A percentile compares a stretch with the other conserved stretches of the same genome.
Conservation (phyloP, 2,797 vertebrate species). For the Enteromius unitaeniatus region DNA sequence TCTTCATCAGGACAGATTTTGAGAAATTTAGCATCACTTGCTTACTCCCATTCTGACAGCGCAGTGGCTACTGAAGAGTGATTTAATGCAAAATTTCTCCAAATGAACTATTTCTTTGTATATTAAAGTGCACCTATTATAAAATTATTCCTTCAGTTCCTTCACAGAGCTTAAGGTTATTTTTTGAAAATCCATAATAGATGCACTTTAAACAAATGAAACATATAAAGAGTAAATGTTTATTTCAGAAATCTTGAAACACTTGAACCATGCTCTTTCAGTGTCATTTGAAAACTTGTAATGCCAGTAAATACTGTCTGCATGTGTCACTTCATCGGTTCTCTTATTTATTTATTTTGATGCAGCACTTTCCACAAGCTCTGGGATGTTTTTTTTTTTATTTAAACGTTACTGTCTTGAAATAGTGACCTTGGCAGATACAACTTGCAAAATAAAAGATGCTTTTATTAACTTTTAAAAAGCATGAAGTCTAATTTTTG, state of each 20-base stretch:
- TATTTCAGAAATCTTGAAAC: not conserved
- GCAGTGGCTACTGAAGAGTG: not conserved
- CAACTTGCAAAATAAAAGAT: slow-evolving; percentile 3
- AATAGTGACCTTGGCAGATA: slow-evolving; percentile 2
- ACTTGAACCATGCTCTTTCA: not conserved
- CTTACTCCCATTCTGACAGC: not conserved
- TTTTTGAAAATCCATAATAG: too few species aligned
- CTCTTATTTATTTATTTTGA: not conserved
- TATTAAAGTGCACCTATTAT: not conserved
- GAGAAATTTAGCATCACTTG: not conserved
- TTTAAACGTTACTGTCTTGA: slow-evolving; percentile 1
- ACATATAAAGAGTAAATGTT: not conserved
- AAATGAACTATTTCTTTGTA: not conserved
- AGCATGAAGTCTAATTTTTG: slow-evolving; percentile 2
- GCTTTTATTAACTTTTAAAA: slow-evolving; percentile 3
- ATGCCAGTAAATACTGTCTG: not conserved
- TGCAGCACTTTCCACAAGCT: not conserved
- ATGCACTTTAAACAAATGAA: not conserved
- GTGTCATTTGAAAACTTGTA: not conserved
- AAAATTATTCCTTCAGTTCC: too few species aligned
- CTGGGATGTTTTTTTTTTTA: not conserved
- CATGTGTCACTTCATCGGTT: not conserved
- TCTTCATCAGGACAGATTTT: not conserved
- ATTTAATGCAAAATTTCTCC: not conserved
- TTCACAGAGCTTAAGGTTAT: too few species aligned